phyloP scores from a whole-genome alignment of 2,888 invertebrate species.

The Ariolimax columbianus region DNA sequence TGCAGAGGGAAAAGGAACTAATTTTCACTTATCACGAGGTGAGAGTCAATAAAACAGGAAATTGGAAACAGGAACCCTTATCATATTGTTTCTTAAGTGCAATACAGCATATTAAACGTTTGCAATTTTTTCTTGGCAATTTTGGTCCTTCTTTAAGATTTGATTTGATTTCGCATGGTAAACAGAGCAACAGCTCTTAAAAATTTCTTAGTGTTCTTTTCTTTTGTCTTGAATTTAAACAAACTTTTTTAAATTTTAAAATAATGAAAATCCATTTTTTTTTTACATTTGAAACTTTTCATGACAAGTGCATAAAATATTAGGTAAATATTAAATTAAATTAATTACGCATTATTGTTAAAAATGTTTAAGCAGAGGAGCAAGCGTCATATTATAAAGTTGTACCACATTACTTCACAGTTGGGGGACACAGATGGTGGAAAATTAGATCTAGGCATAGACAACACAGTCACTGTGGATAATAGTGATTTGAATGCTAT shows the following conservation, averaged over 20 bases:
- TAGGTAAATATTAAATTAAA: neutral
- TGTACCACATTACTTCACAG: neutral
- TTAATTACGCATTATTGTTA: neutral
- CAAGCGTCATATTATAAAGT: neutral
- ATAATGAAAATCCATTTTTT: too few species aligned
- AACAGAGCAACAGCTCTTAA: too few species aligned
- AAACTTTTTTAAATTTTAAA: too few species aligned
- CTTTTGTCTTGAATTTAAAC: too few species aligned
- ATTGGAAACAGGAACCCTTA: neutral
- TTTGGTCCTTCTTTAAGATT: too few species aligned
- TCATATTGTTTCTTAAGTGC: neutral
- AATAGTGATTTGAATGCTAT: neutral
- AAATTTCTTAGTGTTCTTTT: too few species aligned
- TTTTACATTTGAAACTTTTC: neutral
- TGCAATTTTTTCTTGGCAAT: too few species aligned
- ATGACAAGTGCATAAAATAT: too few species aligned
- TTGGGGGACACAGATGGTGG: neutral
- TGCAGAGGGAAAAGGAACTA: slow-evolving; percentile 20
- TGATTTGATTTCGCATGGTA: too few species aligned
- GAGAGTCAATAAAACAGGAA: neutral
- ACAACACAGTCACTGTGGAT: neutral
- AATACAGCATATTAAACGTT: too few species aligned
- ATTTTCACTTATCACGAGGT: slow-evolving; percentile 12
- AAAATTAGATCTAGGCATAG: neutral
- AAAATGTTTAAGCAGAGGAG: too few species aligned